These are phyloP conservation scores for Ceraclea dissimilis DNA, from an alignment of 2,888 invertebrate species.

Conservation along the genomic window DNA sequence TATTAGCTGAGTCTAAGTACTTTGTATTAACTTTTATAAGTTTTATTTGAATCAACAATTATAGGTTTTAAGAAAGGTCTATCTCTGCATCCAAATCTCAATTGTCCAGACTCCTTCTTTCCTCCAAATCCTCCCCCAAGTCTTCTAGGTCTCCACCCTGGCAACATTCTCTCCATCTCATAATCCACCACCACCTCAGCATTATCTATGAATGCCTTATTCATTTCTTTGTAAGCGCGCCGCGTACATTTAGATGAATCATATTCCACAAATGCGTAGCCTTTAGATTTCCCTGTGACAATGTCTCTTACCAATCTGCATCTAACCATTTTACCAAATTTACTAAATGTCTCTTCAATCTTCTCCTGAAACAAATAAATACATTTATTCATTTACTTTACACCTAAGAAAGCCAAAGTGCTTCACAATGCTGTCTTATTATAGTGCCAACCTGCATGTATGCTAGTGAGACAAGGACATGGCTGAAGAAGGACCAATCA, in stretches of 20 bases:
- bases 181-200: constrained; percentile 66
- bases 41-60: constrained; percentile 27
- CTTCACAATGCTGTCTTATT: not conserved
- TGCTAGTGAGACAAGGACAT: no score
- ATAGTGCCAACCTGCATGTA: no score
- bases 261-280: constrained; percentile 84
- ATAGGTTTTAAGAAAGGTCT: constrained; percentile 68
- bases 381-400: not conserved
- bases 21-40: no score
- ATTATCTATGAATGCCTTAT: constrained; percentile 57
- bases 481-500: no score
- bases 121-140: constrained; percentile 87
- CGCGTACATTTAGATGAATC: constrained; percentile 52
- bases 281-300: constrained; percentile 74
- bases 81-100: constrained; percentile 76
- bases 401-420: not conserved
- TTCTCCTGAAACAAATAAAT: constrained; percentile 50
- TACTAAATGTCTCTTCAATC: constrained; percentile 49
- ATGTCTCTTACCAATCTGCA: constrained; percentile 67
- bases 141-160: constrained; percentile 78
- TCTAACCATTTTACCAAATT: constrained; percentile 57
- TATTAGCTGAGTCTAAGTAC: no score
- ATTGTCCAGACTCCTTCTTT: constrained; percentile 76
- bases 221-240: constrained; percentile 53
- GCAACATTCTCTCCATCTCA: constrained; percentile 62